Evolutionary conservation across 2,888 invertebrate species (phyloP), one percentile per base, ranked within the genome.

Genomic region (Chrysolina americana): DNA sequence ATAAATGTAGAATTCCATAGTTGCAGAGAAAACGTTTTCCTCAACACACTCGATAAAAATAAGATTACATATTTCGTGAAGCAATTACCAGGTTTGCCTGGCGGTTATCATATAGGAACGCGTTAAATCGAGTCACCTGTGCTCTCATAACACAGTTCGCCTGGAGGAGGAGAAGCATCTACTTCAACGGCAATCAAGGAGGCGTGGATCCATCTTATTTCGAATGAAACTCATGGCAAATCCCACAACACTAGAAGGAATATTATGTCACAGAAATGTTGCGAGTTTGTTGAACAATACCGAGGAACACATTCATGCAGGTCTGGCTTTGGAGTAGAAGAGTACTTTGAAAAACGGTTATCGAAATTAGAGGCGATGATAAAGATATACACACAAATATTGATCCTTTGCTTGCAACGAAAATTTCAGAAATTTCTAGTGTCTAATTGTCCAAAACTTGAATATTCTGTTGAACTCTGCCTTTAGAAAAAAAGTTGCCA

Each of bases 221-320:
- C 21, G 21, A 10, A 53, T 11, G 21, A 53, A 53, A 53, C 21
- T 50, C 17, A 19, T 50, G 50, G 19, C 8, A 11, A 21, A 53
- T 53, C 53, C 5, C 2, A 13, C 50, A 19, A 53, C 53, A 17
- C 53, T 21, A 0, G 21, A 53, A 13, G 53, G 53, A 21, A 53
- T 53, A 53, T 11, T 53, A 11, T 53, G 44, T 28, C 44, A n/a
- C 28, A 17, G 41, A 65, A 71, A 71, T 36, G 36, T 41, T 44
- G 44, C 23, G 23, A 68, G 64, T 41, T 64, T 68, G 64, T 73
- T 53, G 23, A 73, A 68, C 23, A 72, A 68, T 63, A 21, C 56
- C 21, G 66, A 62, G 63, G 68, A 68, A 68, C 64, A 41, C 21
- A n/a, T 19, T 65, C 41, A 53, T 48, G 6, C 48, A 48, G 48